These are phyloP conservation scores for Periparus ater DNA, from an alignment of 2,797 vertebrate species.

Conservation along the genomic window DNA sequence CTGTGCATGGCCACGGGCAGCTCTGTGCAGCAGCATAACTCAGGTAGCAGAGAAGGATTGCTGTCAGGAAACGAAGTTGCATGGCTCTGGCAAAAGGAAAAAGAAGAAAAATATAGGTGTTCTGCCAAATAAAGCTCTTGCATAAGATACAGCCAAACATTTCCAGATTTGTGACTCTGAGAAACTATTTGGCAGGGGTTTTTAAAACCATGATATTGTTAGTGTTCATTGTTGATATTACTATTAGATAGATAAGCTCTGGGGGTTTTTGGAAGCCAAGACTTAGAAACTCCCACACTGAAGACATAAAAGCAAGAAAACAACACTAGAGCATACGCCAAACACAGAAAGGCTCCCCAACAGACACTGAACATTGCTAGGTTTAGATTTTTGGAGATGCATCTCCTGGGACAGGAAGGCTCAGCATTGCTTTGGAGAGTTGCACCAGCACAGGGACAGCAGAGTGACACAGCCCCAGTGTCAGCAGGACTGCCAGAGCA, in stretches of 20 bases:
- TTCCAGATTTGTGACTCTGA: not conserved
- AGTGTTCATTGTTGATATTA: not conserved
- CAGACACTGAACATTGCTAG: not conserved
- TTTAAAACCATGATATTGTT: not conserved
- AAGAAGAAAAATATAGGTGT: not conserved
- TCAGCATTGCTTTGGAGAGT: rapidly evolving
- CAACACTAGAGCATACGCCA: not conserved
- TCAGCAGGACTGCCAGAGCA: not conserved
- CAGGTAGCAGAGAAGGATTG: not conserved
- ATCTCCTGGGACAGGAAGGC: not conserved
- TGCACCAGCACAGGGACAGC: rapidly evolving
- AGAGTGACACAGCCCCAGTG: not conserved
- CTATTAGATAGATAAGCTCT: not conserved
- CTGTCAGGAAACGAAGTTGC: not conserved
- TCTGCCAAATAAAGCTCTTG: conserved; percentile 31
- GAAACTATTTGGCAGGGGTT: not conserved
- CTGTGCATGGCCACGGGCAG: rapidly evolving
- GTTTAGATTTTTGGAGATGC: not conserved
- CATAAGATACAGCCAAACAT: not conserved
- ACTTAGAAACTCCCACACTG: not conserved
- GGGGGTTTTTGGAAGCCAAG: not conserved
- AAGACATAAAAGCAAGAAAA: not conserved
- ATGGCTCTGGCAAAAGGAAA: not conserved
- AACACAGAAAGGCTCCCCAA: not conserved
- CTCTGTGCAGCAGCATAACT: not conserved